Conservation (phyloP, 2,888 invertebrate genomes). For the Phaedon cochleariae region DNA sequence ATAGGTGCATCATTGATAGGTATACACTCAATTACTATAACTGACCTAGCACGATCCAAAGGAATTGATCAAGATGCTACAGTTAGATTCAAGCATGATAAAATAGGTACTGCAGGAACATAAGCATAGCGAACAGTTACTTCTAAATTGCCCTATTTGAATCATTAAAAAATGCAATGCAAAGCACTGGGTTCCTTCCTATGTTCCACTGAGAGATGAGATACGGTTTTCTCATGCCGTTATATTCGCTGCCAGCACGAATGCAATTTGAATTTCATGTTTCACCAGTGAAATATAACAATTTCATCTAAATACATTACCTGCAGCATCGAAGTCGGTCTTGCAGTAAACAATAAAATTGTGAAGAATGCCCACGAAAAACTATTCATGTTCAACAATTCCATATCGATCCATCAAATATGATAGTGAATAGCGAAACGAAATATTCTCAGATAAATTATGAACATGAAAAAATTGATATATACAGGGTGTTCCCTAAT, state of each 20-base stretch:
- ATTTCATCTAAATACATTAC: not conserved
- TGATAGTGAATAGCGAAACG: too few relatives aligned
- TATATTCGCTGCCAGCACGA: not conserved
- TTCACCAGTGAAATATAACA: not conserved
- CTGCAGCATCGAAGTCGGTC: too few relatives aligned
- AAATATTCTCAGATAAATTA: too few relatives aligned
- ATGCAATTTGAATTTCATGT: slow-evolving; percentile 6
- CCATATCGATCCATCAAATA: too few relatives aligned
- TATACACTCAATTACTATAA: too few relatives aligned
- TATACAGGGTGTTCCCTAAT: too few relatives aligned
- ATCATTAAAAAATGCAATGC: slow-evolving; percentile 24
- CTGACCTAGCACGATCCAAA: too few relatives aligned
- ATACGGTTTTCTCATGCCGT: slow-evolving; percentile 9
- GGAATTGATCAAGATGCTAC: not conserved
- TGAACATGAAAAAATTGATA: too few relatives aligned
- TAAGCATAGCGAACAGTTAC: slow-evolving; percentile 23
- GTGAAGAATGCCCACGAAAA: too few relatives aligned
- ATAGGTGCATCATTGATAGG: too few relatives aligned
- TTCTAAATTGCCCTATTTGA: slow-evolving; percentile 22
- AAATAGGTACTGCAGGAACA: not conserved
- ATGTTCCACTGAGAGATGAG: slow-evolving; percentile 20
- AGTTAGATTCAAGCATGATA: not conserved
- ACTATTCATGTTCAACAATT: not conserved
- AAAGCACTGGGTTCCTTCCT: slow-evolving; percentile 20
- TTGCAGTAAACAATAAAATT: too few relatives aligned